Conservation (phyloP, 2,113 vertebrate genomes). For the human region DNA sequence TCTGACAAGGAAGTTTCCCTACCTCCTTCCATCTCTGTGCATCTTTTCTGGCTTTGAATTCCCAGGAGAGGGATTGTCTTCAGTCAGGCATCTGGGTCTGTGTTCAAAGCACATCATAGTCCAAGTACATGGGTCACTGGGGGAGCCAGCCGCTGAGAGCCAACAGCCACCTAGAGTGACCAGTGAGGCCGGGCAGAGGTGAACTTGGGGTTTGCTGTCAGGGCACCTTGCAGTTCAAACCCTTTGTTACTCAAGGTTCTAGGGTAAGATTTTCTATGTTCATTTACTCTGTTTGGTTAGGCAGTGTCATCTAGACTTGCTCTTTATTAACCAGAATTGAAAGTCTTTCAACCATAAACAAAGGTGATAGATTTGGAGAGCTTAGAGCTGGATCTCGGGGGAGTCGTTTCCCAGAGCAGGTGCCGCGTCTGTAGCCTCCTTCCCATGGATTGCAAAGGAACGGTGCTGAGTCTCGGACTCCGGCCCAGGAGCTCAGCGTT, state of each 20-base stretch:
- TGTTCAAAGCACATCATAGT: neutral
- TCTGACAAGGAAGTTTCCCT: neutral
- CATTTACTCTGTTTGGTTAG: fast-evolving
- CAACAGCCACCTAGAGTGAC: fast-evolving
- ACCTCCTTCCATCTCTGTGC: fast-evolving
- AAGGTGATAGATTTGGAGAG: neutral
- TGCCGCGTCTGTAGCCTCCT: fast-evolving
- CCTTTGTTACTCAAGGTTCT: neutral
- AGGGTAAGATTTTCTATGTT: neutral
- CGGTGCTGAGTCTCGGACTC: fast-evolving
- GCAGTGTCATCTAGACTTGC: too few relatives aligned
- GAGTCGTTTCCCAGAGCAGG: too few relatives aligned
- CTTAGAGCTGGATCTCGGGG: too few relatives aligned
- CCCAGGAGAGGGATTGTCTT: fast-evolving
- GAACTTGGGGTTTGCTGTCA: fast-evolving
- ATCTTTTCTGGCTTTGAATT: neutral
- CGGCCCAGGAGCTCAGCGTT: too few relatives aligned
- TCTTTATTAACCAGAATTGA: neutral
- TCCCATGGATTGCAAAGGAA: fast-evolving
- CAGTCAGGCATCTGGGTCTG: fast-evolving
- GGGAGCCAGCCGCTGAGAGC: neutral
- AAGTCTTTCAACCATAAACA: neutral
- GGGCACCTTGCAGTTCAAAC: fast-evolving
- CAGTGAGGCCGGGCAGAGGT: fast-evolving
- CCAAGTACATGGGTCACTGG: neutral